Evolutionary conservation across 1,140 invertebrate species (phyloP), one percentile per base, ranked within the genome.

Genomic region (Drosophila leontia): DNA sequence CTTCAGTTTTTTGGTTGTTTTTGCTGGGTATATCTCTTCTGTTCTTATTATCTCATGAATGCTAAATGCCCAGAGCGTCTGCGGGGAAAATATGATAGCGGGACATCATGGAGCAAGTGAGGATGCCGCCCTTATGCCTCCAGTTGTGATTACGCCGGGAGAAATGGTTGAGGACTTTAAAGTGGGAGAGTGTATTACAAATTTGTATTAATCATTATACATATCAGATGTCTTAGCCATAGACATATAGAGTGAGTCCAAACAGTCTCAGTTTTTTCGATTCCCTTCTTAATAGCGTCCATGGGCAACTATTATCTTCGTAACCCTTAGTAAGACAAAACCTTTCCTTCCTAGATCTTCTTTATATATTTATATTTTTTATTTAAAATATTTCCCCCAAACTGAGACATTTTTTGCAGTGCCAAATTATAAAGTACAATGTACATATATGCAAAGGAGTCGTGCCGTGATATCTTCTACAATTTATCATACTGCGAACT

Each of bases 21-120:
- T 61, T 62, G 48, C 26, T 58, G 23, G 26, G n/a, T 34, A 17
- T 77, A 19, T 70, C 39, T 45, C 15, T 37, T 39, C 17, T 67
- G 63, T 69, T 75, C 70, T 90, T 90, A 90, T 90, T 90, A 90
- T 91, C 81, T 90, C 86, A 90, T 91, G 85, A 91, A 90, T 90
- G 85, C 78, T 91, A 85, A 91, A 90, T 90, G 86, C 86, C 78
- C 72, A 42, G 39, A 74, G 69, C 42, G 60, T 50, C 42, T 74
- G 67, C 55, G 39, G 64, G 64, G 57, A 61, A 67, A 72, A 42
- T 60, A 37, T 74, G 70, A 69, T 61, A 45, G 50, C 60, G 42
- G 63, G 32, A 50, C 48, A 58, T 57, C 72, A 56, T 39, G 53
- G 19, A 56, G 8, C 35, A 26, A 39, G 41, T 50, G 57, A 71